Evolutionary conservation across 1,140 invertebrate species (phyloP).

Genomic region (Sycophila sp.): DNA sequence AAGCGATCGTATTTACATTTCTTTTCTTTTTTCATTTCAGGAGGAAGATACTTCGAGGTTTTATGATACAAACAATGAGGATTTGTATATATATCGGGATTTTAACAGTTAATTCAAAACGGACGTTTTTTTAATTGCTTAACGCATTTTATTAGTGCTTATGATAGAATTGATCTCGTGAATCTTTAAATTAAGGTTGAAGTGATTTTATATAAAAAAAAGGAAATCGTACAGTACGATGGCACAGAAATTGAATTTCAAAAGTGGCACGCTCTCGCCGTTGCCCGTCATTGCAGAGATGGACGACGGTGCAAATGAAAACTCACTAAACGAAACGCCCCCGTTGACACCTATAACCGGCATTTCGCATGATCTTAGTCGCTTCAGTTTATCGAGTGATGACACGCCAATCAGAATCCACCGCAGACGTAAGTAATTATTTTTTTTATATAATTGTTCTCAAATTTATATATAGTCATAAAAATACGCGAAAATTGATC

Average conservation of each 20-base stretch:
- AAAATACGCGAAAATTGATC: no score
- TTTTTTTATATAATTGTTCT: neutral
- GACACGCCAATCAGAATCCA: neutral
- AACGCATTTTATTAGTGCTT: no score
- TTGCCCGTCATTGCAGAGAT: conserved; percentile 5
- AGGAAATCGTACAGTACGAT: neutral
- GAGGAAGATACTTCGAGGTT: neutral
- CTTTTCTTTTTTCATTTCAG: conserved; percentile 5
- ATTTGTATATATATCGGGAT: neutral
- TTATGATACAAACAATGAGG: conserved; percentile 9
- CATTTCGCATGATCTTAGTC: conserved; percentile 6
- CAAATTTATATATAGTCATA: neutral
- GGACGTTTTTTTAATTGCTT: no score
- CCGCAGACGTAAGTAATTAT: neutral
- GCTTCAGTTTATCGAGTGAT: conserved; percentile 8
- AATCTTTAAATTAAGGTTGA: conserved; percentile 13
- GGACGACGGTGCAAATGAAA: no score
- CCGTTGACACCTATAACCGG: conserved; percentile 22
- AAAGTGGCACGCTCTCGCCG: neutral
- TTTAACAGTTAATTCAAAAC: neutral
- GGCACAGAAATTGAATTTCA: conserved; percentile 7
- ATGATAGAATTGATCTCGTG: no score
- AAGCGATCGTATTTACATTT: neutral
- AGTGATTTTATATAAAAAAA: neutral
- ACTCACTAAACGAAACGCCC: neutral